Evolutionary conservation across 1,140 invertebrate genomes (phyloP), one percentile per base, ranked within the genome.

Genomic region (honey bee (Apis mellifera)): DNA sequence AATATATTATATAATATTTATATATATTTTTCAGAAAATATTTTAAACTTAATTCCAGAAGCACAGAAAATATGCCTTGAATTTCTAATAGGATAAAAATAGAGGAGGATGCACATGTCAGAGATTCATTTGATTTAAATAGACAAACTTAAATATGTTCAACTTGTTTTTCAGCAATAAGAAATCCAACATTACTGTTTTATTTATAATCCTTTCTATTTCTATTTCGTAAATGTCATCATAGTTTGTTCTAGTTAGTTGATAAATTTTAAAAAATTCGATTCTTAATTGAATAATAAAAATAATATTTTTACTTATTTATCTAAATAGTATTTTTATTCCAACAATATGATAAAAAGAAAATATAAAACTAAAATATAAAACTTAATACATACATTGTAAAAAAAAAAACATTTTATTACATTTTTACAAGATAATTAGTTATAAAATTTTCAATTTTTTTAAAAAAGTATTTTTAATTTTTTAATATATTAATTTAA

Each of bases 121-220:
- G 73, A 66, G 26, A 42, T 42, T 12, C n/a, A 19, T 9, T 50
- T 21, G 62, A 76, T 52, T 26, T 7, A 68, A 76, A n/a, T 21
- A 32, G 23, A 62, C 15, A 26, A 69, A 68, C 26, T 52, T 71
- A 80, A 69, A 68, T 85, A 75, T 75, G 83, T 72, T 55, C n/a
- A 42, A 42, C 77, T 81, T 75, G 84, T 82, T 88, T 82, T 64
- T 73, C 65, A 12, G 68, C 70, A 54, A 23, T 64, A 70, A 59
- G 84, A 82, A 84, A 87, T 84, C 78, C 74, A 87, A 66, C 68
- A n/a, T 52, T 54, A 55, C 54, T 54, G 48, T 17, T 79, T 88
- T 88, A 88, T 88, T 88, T 88, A 88, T 88, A 88, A 88, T 66
- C 17, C 42, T 62, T 83, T 73, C 87, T 88, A 88, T 85, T 88